Evolutionary conservation across 2,888 invertebrate species (phyloP), one percentile per base, ranked within the genome.

Genomic region (Myopa testacea): DNA sequence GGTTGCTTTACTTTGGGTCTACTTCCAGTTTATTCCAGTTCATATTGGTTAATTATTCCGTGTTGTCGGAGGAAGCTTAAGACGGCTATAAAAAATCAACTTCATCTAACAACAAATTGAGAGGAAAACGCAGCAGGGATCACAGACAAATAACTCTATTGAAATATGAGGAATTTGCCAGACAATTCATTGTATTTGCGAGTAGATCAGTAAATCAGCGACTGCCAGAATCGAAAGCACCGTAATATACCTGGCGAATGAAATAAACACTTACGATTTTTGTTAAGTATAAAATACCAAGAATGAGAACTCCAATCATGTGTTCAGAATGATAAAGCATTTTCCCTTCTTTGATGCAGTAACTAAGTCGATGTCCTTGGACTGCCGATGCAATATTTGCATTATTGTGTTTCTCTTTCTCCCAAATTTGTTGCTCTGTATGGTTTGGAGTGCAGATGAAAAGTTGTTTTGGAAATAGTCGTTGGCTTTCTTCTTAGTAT

Each of bases 381-480:
- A 82, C 82, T 85, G 84, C 83, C 82, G 85, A 85, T 85, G 83
- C 84, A 84, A 84, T 83, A 84, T 84, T 85, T 84, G 86, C 85
- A 86, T 86, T 83, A 81, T 82, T 80, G 76, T 82, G 16, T 69
- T 75, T 34, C 63, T 50, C 50, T 63, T 78, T 81, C 75, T 77
- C 78, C 75, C 79, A 81, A 79, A 80, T 80, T 81, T 80, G 79
- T 79, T 80, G 78, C 75, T 79, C 77, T 78, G 78, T 10, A 12
- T 5, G n/a, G 5, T 55, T 55, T 8, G 45, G 45, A 45, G 45
- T 3, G 19, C 19, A 45, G 60, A n/a, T 37, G 37, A 60, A n/a
- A 74, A 77, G 26, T 26, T 26, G 26, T 1, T 26, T 26, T 26
- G 2, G 26, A 26, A 26, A 26, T 26, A 26, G 1, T 26, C 26